These are phyloP conservation scores for Macquaria australasica DNA, from an alignment of 2,113 vertebrate species.

Conservation along the genomic window DNA sequence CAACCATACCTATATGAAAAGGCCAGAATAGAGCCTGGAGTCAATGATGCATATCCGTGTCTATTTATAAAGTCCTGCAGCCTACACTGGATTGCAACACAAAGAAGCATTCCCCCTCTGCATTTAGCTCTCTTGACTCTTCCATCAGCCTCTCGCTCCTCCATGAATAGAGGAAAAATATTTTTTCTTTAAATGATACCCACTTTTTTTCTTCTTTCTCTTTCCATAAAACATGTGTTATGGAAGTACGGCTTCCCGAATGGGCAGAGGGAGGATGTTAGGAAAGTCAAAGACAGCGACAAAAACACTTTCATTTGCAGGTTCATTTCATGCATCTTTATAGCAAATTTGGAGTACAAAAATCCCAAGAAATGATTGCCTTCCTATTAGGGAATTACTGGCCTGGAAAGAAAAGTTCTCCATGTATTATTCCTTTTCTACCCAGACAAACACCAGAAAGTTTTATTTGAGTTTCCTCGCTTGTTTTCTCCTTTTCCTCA, in stretches of 20 bases:
- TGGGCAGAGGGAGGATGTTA: background rate
- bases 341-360: conserved; percentile 30
- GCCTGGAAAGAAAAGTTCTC: conserved; percentile 29
- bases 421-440: conserved; percentile 61
- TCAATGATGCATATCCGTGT: conserved; percentile 65
- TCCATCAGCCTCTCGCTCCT: conserved; percentile 32
- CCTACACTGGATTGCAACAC: conserved; percentile 60
- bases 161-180: conserved; percentile 20
- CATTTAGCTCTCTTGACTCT: conserved; percentile 53
- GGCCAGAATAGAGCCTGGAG: conserved; percentile 55
- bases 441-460: conserved; percentile 26
- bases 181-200: conserved; percentile 29
- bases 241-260: conserved; percentile 13
- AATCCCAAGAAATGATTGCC: conserved; percentile 40
- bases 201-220: background rate
- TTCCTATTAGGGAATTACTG: conserved; percentile 50
- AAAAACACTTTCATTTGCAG: conserved; percentile 35
- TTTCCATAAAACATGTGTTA: conserved; percentile 25
- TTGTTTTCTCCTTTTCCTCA: conserved; percentile 30
- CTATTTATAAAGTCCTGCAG: conserved; percentile 74
- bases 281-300: conserved; percentile 5
- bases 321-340: conserved; percentile 50
- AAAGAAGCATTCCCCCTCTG: conserved; percentile 35
- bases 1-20: conserved; percentile 56
- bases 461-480: conserved; percentile 41